Evolutionary conservation across 2,797 vertebrate genomes (phyloP).

Genomic region (Varecia variegata): DNA sequence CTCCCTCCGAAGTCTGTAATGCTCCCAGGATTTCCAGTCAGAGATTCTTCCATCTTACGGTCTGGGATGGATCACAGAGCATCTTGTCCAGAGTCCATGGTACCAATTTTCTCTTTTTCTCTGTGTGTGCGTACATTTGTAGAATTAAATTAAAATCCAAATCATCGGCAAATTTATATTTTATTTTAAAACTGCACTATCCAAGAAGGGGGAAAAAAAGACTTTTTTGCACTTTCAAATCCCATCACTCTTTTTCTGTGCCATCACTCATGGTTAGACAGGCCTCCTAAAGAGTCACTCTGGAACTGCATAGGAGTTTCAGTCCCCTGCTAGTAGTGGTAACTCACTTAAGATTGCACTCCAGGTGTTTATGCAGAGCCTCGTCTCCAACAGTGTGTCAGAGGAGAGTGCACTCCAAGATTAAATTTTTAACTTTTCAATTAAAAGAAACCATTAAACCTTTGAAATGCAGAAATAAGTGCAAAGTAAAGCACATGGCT

Average conservation of each 20-base stretch:
- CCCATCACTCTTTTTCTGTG: neutral
- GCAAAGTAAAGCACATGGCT: neutral
- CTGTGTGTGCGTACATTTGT: neutral
- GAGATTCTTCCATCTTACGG: neutral
- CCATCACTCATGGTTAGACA: neutral
- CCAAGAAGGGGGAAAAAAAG: neutral
- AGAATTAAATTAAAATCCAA: slow-evolving; percentile 11
- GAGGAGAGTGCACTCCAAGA: neutral
- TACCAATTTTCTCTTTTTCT: neutral
- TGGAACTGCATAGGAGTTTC: neutral
- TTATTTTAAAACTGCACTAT: neutral
- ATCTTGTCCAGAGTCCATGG: neutral
- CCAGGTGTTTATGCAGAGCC: slow-evolving; percentile 23
- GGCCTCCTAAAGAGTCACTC: neutral
- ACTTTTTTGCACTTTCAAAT: neutral
- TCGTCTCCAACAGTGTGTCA: neutral
- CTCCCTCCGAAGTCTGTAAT: neutral
- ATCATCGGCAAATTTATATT: neutral
- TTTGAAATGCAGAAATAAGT: slow-evolving; percentile 37
- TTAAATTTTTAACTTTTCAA: slow-evolving; percentile 28
- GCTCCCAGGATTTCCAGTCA: neutral
- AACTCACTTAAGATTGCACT: neutral
- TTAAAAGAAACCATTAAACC: neutral
- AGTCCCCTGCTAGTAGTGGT: too few species aligned
- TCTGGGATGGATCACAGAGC: neutral